Conservation (phyloP, 2,888 invertebrate genomes). For the Graphium colonna region DNA sequence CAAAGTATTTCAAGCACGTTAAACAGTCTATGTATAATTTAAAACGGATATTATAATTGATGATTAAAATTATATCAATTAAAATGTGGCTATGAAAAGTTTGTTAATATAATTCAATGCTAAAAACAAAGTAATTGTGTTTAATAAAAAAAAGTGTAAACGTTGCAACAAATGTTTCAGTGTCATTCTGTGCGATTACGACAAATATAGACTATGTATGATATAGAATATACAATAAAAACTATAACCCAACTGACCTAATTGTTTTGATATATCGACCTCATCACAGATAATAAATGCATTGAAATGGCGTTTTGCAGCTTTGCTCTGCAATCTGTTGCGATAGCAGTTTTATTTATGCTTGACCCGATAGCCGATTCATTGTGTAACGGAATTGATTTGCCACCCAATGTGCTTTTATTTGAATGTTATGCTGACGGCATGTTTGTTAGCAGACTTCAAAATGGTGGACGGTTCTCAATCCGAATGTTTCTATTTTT, state of each 20-base stretch:
- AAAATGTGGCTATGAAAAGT: too few species aligned
- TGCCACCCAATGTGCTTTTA: not conserved
- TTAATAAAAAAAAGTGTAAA: too few species aligned
- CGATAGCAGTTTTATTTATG: constrained; percentile 7
- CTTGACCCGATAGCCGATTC: not conserved
- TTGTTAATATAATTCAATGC: too few species aligned
- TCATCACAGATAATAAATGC: constrained; percentile 16
- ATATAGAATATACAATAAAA: constrained; percentile 19
- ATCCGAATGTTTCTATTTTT: too few species aligned
- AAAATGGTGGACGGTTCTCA: too few species aligned
- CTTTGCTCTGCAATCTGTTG: constrained; percentile 1
- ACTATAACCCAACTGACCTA: constrained; percentile 16
- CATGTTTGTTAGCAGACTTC: too few species aligned
- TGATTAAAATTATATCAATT: too few species aligned
- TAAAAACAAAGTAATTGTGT: too few species aligned
- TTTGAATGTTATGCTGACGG: too few species aligned
- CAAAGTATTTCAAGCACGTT: too few species aligned
- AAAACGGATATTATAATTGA: too few species aligned
- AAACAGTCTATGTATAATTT: too few species aligned
- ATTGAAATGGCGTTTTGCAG: constrained; percentile 9
- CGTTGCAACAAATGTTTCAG: constrained; percentile 46
- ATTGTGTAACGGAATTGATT: not conserved
- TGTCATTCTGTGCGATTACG: constrained; percentile 45
- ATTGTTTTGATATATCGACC: constrained; percentile 18
- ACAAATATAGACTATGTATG: constrained; percentile 14